Evolutionary conservation across 2,888 invertebrate genomes (phyloP), one percentile per base, ranked within the genome.

Genomic region (Oscheius sp.): DNA sequence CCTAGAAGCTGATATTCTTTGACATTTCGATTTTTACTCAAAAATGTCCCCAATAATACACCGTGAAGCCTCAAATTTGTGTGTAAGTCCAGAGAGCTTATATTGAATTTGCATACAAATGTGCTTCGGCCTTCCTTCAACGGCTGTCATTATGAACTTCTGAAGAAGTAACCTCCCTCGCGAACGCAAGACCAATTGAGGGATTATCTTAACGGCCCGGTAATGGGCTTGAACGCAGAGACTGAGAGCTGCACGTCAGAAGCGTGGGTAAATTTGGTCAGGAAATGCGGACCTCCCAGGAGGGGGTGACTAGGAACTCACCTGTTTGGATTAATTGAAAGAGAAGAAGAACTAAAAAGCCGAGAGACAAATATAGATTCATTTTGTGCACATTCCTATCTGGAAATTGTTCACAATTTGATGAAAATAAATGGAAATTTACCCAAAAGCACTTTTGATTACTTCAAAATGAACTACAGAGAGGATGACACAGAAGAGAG

Each of bases 51-150:
- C n/a, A n/a, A n/a, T n/a, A n/a, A n/a, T n/a, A n/a, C n/a, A n/a
- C n/a, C n/a, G n/a, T n/a, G n/a, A n/a, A n/a, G n/a, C n/a, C n/a
- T n/a, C n/a, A n/a, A n/a, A n/a, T n/a, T n/a, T n/a, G n/a, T n/a
- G 45, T 25, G 17, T 17, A 55, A 53, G 29, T 39, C 23, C 45
- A 31, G 31, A 45, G 15, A 23, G 50, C 27, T 29, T 68, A 48
- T 63, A 68, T 68, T 68, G 50, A 61, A 68, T 68, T 58, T 68
- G 68, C 68, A 68, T 68, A 48, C 5, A 20, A 68, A 68, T 58
- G 39, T 61, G 48, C 25, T 50, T 50, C 53, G 39, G 12, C 52
- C 31, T 34, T 48, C 53, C 31, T 27, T 12, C 53, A 31, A 27
- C 42, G n/a, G 37, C 48, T 12, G 31, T 25, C 10, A 52, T n/a